Evolutionary conservation across 2,888 invertebrate species (phyloP), one percentile per base, ranked within the genome.

Genomic region (Hirudinaria manillensis): DNA sequence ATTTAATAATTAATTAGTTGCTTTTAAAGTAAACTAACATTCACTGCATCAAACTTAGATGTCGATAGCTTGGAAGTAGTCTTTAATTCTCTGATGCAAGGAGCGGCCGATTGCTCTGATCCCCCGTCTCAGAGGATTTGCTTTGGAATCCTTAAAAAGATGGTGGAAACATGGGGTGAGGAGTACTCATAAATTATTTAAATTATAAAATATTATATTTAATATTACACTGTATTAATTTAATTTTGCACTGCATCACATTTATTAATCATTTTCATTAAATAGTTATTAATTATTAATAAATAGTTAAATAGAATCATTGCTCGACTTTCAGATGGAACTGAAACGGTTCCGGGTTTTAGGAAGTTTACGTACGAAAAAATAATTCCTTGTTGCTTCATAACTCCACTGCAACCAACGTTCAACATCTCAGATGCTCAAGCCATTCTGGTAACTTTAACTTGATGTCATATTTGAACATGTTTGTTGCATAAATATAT

Each of bases 381-480:
- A 77, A 86, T 88, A 77, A 83, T 88, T 24, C 88, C 88, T 29
- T 87, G 87, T 7, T 88, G 88, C 79, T 87, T 88, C 80, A 78
- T 86, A 80, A 87, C 87, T 21, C 88, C 88, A 0, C 80, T 87
- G 79, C 87, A 86, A 80, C 83, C 84, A 19, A 83, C 85, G 19
- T 88, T 88, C 81, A 87, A 88, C 80, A 81, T 88, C 55, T 81
- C 81, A 67, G 88, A 88, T 82, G 88, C 86, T 51, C 88, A 88
- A 80, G 87, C 87, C 13, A 80, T 86, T 29, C 80, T 87, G 79
- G 85, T 79, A 66, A 65, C 75, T 77, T 53, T 6, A 72, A 29
- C 7, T 29, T 56, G 13, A 16, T 16, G n/a, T n/a, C n/a, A n/a
- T n/a, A n/a, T n/a, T n/a, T n/a, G n/a, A n/a, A n/a, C n/a, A n/a